phyloP scores from a whole-genome alignment of 1,140 invertebrate species.

The Dendrolimus punctatus region DNA sequence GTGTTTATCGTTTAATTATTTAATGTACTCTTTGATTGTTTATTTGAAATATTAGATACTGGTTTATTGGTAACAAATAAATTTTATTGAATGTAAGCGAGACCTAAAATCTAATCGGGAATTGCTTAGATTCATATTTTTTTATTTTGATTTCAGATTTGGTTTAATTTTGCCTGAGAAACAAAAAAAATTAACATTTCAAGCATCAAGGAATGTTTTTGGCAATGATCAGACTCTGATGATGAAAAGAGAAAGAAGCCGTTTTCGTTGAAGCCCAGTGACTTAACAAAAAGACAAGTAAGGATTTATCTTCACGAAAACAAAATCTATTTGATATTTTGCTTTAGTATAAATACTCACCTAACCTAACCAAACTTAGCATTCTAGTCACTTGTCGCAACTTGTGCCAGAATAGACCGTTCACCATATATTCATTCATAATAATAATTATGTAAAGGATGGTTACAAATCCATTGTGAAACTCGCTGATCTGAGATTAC shows the following conservation, averaged over 20 bases:
- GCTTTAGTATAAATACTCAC: no score
- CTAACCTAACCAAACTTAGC: no score
- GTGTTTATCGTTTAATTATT: slow-evolving; percentile 5
- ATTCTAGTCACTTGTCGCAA: no score
- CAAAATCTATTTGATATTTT: no score
- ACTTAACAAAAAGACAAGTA: slow-evolving; percentile 58
- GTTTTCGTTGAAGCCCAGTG: slow-evolving; percentile 36
- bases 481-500: no score
- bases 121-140: not conserved
- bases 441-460: no score
- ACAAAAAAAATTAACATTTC: slow-evolving; percentile 35
- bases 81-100: not conserved
- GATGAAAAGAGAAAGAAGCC: slow-evolving; percentile 42
- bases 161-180: slow-evolving; percentile 60
- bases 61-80: not conserved
- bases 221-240: slow-evolving; percentile 64
- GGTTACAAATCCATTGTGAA: no score
- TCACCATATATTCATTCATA: no score
- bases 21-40: no score
- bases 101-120: not conserved
- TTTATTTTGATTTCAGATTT: slow-evolving; percentile 39
- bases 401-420: no score
- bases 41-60: not conserved
- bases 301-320: no score
- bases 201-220: slow-evolving; percentile 64